Conservation (phyloP, 2,113 vertebrate genomes). For the Nesoenas mayeri region DNA sequence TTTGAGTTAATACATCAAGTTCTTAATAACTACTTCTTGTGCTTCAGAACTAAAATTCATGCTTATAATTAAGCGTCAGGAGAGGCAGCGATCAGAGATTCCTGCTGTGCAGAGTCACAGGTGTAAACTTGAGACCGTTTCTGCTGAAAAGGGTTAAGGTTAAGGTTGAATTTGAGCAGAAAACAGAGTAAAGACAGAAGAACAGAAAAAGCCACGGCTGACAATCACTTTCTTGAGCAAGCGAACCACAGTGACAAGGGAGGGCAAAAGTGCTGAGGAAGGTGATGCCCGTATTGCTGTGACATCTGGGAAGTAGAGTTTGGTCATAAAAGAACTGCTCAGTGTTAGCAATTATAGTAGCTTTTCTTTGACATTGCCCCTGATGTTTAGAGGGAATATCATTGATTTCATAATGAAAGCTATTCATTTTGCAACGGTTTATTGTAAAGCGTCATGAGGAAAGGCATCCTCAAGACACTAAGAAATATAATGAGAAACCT, state of each 20-base stretch:
- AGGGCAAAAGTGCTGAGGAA: slow-evolving; percentile 40
- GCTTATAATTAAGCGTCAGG: neutral
- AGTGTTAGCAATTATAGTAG: slow-evolving; percentile 51
- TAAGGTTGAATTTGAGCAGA: neutral
- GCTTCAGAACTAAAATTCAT: neutral
- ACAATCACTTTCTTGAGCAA: neutral
- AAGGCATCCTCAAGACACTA: neutral
- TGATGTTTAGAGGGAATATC: slow-evolving; percentile 43
- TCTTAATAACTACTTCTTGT: neutral
- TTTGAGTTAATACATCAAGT: neutral
- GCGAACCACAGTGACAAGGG: slow-evolving; percentile 16
- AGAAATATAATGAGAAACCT: slow-evolving; percentile 10
- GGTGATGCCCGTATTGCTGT: slow-evolving; percentile 27
- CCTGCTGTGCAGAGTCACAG: neutral
- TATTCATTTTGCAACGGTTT: slow-evolving; percentile 52
- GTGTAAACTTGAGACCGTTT: neutral
- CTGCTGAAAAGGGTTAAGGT: neutral
- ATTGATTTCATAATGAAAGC: slow-evolving; percentile 58
- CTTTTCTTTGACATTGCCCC: slow-evolving; percentile 46
- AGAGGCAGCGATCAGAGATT: neutral
- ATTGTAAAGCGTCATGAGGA: neutral
- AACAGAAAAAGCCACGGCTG: slow-evolving; percentile 8
- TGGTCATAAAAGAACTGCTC: slow-evolving; percentile 25
- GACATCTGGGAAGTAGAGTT: slow-evolving; percentile 37
- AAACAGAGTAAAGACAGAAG: neutral